Evolutionary conservation across 2,797 vertebrate species (phyloP), one percentile per base, ranked within the genome.

Genomic region (Todus mexicanus): DNA sequence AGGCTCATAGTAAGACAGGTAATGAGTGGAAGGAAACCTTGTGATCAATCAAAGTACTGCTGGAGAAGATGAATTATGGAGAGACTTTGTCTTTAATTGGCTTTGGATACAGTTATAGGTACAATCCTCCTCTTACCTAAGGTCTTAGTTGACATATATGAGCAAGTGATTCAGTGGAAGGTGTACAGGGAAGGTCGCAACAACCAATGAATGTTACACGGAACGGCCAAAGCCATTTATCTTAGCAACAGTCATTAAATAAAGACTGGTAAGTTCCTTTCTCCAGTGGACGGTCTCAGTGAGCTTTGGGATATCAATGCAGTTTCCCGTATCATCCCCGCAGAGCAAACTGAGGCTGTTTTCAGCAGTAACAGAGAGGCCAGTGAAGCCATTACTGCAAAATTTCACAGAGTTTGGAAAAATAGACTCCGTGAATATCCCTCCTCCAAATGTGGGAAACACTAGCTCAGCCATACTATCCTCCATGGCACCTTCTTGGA

Each of bases 401-500:
- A 73, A 61, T 87, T 84, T 61, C 90, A 77, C 65, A 40, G 84
- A 42, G 42, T 43, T 3, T 87, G 82, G 83, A 81, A 87, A 86
- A 47, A 40, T 7, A 75, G 79, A 23, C 47, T 0, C 31, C 26
- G 0, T 29, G 54, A 87, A 38, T 2, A 15, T 73, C 82, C 72
- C 60, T 68, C 53, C 56, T 72, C 60, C 59, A 60, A 85, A 91
- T 95, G 76, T 85, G 84, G 93, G 93, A 91, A 94, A 90, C 1
- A 42, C 90, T 90, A 80, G 26, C 89, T 84, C 82, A 60, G 93
- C 89, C 71, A 71, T 31, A 8, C 54, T 83, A 91, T 75, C 87
- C 91, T 87, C 70, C 66, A 40, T 69, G 95, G 85, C 82, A 95
- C 95, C 93, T 95, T 95, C 92, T 60, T 38, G 83, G 40, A 86